Percentiles rank a stretch among this genome's conserved stretches.
Conservation (phyloP, 2,113 vertebrate species). For the Ciconia boyciana region DNA sequence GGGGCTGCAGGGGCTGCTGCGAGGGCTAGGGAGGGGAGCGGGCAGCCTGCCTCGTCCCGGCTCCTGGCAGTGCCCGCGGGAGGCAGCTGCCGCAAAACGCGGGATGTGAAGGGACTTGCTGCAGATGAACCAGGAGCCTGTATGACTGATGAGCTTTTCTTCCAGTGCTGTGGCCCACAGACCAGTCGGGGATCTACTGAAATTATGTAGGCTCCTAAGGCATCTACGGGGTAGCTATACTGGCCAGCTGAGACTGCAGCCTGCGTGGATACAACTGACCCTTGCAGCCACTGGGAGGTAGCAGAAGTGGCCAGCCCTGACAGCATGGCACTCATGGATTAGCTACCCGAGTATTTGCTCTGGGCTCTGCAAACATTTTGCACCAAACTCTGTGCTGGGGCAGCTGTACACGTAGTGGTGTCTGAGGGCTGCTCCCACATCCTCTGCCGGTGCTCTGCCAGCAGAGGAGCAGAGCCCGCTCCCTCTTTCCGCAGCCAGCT, state of each 20-base stretch:
- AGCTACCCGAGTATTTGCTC: neutral
- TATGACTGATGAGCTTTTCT: neutral
- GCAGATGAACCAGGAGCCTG: neutral
- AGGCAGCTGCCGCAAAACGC: neutral
- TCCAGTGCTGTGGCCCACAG: neutral
- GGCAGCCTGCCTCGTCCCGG: neutral
- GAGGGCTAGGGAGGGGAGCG: rapidly evolving
- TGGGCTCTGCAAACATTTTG: neutral
- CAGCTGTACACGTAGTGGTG: neutral
- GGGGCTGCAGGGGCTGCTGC: neutral
- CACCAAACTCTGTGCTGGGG: neutral
- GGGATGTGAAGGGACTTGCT: neutral
- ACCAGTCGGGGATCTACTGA: neutral
- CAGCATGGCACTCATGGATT: neutral
- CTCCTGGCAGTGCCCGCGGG: neutral
- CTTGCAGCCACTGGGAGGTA: neutral
- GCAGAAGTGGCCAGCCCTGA: neutral
- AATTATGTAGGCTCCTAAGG: neutral
- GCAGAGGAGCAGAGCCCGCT: neutral
- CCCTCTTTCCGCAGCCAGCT: neutral
- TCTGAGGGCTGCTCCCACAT: neutral
- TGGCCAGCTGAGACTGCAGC: neutral
- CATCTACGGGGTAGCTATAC: neutral
- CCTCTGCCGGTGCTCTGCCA: neutral
- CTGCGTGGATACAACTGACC: neutral